Base-by-base conservation (phyloP, 2,113 vertebrate species). In the Nipponia nippon region DNA sequence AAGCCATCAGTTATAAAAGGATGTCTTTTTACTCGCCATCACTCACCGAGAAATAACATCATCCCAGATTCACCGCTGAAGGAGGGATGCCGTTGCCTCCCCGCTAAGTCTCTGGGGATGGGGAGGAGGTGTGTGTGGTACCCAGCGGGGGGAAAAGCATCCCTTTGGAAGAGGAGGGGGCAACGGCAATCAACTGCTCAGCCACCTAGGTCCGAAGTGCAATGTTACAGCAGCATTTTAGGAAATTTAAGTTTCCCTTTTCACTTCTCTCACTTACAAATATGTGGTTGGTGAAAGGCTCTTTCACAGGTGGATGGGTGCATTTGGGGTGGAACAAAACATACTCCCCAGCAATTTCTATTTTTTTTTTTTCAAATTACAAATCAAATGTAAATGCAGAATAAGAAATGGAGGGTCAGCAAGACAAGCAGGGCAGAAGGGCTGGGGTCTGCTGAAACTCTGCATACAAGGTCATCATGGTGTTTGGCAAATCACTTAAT, bases 101-200 rank as follows among this genome's bases (percentile, higher is more conserved):
- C 49, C 0, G 0, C 47, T 11, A 19, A 55, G 29, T 34, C 52
- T 15, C 29, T 38, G 23, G 65, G 56, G 29, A 59, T 0, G 4
- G 11, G 16, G 21, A 87, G 2, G 10, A 73, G 30, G n/a, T 1
- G 0, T 26, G 32, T 47, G 10, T 46, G 18, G 32, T 34, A 79
- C 16, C 22, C 25, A 46, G n/a, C 0, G 2, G 1, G 6, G 40
- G 10, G 10, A 72, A 67, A 90, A 76, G 1, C 7, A 66, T 93
- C 13, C 9, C 65, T 71, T 52, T 2, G 1, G 75, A 55, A 85
- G 55, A 62, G 42, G 30, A 58, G 7, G 9, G 7, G 23, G 4
- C 47, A 82, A 72, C 6, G 10, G 23, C 27, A 42, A 53, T 22
- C 13, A 56, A 32, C 7, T 47, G 25, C 36, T 75, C 0, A 0